Evolutionary conservation across 2,797 vertebrate genomes (phyloP), one percentile per base, ranked within the genome.

Genomic region (Chelonia mydas): DNA sequence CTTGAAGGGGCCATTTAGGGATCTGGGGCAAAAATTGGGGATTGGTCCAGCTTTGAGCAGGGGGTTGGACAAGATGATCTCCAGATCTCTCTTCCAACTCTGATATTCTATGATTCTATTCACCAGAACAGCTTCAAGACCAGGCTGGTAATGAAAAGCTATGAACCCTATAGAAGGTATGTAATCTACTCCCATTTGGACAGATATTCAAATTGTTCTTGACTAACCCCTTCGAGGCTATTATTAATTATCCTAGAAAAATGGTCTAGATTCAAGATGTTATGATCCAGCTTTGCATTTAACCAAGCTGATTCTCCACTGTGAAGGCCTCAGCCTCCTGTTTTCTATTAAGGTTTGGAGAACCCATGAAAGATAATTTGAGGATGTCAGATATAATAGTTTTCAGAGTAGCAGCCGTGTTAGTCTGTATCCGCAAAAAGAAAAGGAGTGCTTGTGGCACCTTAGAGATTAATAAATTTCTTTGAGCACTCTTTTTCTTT

Each of bases 151-250:
- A 86, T 1, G 25, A 82, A 89, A 86, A 82, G 11, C 6, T 90
- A 27, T 51, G 0, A 77, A 41, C 2, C 0, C 51, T 59, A 51
- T 16, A 84, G 4, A 7, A 8, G 79, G 5, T 19, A 50, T 23
- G 74, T 19, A 57, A 81, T 21, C 45, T 88, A 0, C 0, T 47
- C 0, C 4, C 21, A 81, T 33, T 25, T 2, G 0, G 85, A 82
- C 47, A 86, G 0, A 33, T 23, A 31, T 87, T 68, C 11, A 50
- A 5, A 19, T 53, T 17, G 5, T 93, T 53, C 1, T 12, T 86
- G 25, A 88, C 49, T 51, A 82, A 74, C 19, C 11, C 16, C 78
- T 78, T 53, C 74, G 19, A 45, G 77, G 3, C 10, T 47, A 91
- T 41, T 81, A 81, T 27, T 49, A 88, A 51, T 1, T 89, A 23